Evolutionary conservation across 92 coral and sea anemone species (phyloP).

Genomic region (Porites evermanni): DNA sequence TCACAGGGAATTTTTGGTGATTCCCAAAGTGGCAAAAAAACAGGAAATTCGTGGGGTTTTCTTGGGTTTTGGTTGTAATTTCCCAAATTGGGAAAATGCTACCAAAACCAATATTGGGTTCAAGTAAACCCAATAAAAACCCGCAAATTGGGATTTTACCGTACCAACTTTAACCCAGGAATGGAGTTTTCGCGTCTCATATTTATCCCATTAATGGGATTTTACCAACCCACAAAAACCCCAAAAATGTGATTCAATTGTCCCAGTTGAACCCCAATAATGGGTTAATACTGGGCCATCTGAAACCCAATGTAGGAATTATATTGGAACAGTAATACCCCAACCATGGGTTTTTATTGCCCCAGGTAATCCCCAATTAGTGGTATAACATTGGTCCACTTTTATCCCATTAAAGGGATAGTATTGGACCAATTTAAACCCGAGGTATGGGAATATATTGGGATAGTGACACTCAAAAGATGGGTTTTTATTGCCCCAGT

Average conservation of each 20-base stretch:
- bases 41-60: no score
- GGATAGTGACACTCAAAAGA: no score
- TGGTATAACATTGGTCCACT: background rate
- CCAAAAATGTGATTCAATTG: background rate
- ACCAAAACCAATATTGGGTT: background rate
- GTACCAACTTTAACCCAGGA: background rate
- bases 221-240: background rate
- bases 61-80: no score
- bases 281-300: no score
- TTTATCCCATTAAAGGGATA: background rate
- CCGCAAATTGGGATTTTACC: constrained; percentile 1
- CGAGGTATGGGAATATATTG: background rate
- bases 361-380: background rate
- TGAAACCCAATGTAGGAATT: background rate
- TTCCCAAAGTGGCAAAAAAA: no score
- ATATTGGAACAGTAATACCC: background rate
- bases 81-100: no score
- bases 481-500: no score
- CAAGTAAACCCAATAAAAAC: background rate
- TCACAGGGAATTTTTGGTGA: no score
- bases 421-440: background rate
- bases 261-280: background rate
- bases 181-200: background rate
- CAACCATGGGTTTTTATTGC: background rate
- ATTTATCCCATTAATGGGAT: constrained; percentile 2